Conservation (phyloP, 2,797 vertebrate genomes). For the Zalophus californianus region DNA sequence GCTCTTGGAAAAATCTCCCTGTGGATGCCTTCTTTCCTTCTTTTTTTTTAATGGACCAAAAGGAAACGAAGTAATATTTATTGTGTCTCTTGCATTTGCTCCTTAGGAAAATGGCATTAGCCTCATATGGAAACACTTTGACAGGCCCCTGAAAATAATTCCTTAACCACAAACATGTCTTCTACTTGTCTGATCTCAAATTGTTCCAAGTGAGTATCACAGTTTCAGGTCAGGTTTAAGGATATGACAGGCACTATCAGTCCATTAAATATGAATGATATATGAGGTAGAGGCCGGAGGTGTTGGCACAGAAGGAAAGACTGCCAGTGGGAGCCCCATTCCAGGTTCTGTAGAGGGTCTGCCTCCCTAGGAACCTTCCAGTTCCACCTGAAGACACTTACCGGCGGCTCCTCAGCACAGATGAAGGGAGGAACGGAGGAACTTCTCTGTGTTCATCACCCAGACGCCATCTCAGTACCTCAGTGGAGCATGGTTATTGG, state of each 20-base stretch:
- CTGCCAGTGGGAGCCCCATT: not conserved
- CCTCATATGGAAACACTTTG: conserved; percentile 80
- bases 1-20: conserved; percentile 28
- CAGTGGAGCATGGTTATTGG: conserved; percentile 75
- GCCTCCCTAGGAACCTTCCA: conserved; percentile 57
- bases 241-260: conserved; percentile 65
- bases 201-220: conserved; percentile 69
- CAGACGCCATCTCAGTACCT: conserved; percentile 89
- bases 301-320: not conserved
- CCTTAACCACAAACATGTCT: conserved; percentile 80
- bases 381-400: conserved; percentile 78
- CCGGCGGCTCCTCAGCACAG: conserved; percentile 77
- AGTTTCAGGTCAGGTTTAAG: conserved; percentile 71
- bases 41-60: conserved; percentile 34
- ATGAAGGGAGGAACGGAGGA: conserved; percentile 75
- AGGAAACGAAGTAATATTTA: conserved; percentile 77
- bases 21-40: not conserved
- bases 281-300: conserved; percentile 61
- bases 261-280: conserved; percentile 72
- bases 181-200: conserved; percentile 81
- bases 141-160: conserved; percentile 71
- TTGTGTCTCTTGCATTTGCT: conserved; percentile 63
- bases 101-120: conserved; percentile 61
- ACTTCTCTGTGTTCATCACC: conserved; percentile 89
- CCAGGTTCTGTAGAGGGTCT: not conserved